A percentile compares a stretch with the other conserved stretches of the same genome.
These are phyloP conservation scores for Mycteria americana DNA, from an alignment of 2,797 vertebrate species.

Conservation along the genomic window DNA sequence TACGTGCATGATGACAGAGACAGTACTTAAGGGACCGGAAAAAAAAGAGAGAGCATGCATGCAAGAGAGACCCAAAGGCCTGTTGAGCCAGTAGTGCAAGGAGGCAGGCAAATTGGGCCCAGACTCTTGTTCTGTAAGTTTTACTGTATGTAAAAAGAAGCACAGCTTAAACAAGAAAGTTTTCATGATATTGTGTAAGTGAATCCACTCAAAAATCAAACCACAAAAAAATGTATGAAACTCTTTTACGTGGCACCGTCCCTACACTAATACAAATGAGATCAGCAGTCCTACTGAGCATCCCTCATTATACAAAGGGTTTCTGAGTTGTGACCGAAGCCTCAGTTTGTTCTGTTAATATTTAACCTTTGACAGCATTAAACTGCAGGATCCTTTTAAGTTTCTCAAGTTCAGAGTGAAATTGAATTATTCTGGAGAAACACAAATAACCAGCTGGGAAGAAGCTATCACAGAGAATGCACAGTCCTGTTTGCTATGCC, in stretches of 20 bases:
- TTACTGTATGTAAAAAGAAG: background rate
- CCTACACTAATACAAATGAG: background rate
- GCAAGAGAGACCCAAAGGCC: background rate
- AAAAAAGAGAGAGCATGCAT: background rate
- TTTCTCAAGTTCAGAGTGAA: background rate
- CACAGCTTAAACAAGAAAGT: background rate
- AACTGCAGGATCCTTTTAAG: background rate
- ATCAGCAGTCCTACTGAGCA: background rate
- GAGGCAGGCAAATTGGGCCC: background rate
- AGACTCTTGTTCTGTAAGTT: background rate
- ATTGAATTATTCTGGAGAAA: background rate
- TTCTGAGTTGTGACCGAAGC: background rate
- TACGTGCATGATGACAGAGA: background rate
- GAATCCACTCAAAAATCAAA: background rate
- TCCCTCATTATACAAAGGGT: background rate
- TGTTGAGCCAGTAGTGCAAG: background rate
- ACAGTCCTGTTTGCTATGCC: background rate
- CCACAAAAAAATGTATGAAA: background rate
- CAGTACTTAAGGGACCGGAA: background rate
- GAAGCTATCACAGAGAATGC: background rate
- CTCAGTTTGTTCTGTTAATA: background rate
- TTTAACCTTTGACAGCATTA: background rate
- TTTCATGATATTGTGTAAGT: background rate
- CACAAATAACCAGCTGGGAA: background rate
- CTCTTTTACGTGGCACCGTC: background rate